These are phyloP conservation scores for Leucopternis melanops DNA, from an alignment of 2,113 vertebrate genomes.

Conservation along the genomic window DNA sequence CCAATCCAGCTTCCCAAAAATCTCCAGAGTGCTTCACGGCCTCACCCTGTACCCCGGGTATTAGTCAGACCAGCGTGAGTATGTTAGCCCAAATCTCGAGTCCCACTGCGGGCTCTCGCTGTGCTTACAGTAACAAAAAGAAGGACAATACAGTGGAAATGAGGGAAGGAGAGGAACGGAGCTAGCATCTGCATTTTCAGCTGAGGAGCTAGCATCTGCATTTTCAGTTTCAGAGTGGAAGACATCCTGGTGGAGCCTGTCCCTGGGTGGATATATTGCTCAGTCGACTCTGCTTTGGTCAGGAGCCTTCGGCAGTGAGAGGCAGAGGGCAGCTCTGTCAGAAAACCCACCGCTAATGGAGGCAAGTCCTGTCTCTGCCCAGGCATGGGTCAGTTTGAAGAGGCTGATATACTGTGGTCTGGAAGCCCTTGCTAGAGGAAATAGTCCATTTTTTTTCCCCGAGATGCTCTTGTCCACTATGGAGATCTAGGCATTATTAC, in stretches of 20 bases:
- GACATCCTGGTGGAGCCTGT: not conserved
- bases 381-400: not conserved
- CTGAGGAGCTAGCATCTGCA: not conserved
- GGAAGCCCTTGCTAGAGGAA: not conserved
- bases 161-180: not conserved
- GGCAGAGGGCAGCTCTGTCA: not conserved
- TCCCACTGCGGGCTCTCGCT: not conserved
- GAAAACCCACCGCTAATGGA: not conserved
- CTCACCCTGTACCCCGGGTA: not conserved
- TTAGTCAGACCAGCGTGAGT: not conserved
- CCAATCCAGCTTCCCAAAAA: not conserved
- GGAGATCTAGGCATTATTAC: not conserved
- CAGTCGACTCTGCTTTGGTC: not conserved
- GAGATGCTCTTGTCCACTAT: not conserved
- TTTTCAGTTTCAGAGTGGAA: not conserved
- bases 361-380: not conserved
- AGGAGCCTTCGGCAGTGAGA: not conserved
- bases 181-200: not conserved
- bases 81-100: not conserved
- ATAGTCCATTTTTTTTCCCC: not conserved
- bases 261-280: not conserved
- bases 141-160: not conserved
- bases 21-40: not conserved
- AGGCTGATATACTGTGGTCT: not conserved
- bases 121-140: not conserved